Percentiles rank a stretch among this genome's conserved stretches.
phyloP scores from a whole-genome alignment of 2,797 vertebrate species.

The Microhierax caerulescens region DNA sequence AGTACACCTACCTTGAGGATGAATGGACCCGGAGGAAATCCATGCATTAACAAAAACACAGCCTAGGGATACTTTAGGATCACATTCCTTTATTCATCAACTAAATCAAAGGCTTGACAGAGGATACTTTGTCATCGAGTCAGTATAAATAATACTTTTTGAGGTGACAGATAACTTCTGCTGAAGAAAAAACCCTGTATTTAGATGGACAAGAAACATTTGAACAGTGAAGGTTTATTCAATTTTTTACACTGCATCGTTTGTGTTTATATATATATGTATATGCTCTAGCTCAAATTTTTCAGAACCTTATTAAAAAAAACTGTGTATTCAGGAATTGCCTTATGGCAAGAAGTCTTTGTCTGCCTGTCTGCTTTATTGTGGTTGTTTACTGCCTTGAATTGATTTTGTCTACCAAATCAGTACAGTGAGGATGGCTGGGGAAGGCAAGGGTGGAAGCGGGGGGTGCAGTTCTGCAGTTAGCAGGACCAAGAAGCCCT shows the following conservation, averaged over 20 bases:
- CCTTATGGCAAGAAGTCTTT: constrained; percentile 70
- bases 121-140: not conserved
- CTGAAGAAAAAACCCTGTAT: not conserved
- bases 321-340: constrained; percentile 32
- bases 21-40: constrained; percentile 58
- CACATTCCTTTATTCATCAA: constrained; percentile 65
- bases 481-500: constrained; percentile 3
- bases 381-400: constrained; percentile 62
- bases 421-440: constrained; percentile 53
- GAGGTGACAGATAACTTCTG: constrained; percentile 40
- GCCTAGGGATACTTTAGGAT: constrained; percentile 57
- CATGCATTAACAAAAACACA: constrained; percentile 56
- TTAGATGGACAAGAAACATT: not conserved
- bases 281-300: not conserved
- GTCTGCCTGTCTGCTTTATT: constrained; percentile 69
- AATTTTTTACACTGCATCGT: not conserved
- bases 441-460: not conserved
- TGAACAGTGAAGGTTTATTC: not conserved
- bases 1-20: constrained; percentile 64
- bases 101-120: constrained; percentile 60
- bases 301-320: constrained; percentile 11
- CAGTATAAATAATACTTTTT: constrained; percentile 40
- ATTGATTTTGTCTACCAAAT: constrained; percentile 75
- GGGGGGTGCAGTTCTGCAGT: not conserved
- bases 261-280: not conserved